Conservation (phyloP, 53 echinoderm and acorn worm genomes). For the Holothuria scabra region DNA sequence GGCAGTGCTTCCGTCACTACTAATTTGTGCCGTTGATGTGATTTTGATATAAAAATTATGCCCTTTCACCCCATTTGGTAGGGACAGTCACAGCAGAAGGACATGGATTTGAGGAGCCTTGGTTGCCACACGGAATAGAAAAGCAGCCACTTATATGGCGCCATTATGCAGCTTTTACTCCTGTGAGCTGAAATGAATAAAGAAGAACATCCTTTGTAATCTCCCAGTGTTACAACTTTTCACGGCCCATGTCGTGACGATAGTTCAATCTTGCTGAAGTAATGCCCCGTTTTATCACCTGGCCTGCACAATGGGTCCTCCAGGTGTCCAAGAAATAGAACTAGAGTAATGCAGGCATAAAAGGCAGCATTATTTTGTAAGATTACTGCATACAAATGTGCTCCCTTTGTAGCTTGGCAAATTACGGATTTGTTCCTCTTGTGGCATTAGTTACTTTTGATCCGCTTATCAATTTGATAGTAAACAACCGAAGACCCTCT, state of each 20-base stretch:
- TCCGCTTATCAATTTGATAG: conserved; percentile 42
- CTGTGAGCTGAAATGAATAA: neutral
- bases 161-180: neutral
- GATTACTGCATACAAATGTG: conserved; percentile 41
- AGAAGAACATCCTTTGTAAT: conserved; percentile 8
- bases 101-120: too few species aligned
- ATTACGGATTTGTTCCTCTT: conserved; percentile 27
- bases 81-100: too few species aligned
- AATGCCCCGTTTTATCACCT: conserved; percentile 33
- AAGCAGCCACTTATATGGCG: too few species aligned
- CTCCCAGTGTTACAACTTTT: conserved; percentile 18
- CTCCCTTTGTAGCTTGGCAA: conserved; percentile 8
- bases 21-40: conserved; percentile 7
- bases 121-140: too few species aligned
- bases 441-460: conserved; percentile 29
- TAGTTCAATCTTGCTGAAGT: neutral
- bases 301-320: conserved; percentile 12
- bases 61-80: too few species aligned
- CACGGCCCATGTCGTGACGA: neutral
- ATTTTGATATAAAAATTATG: conserved; percentile 16
- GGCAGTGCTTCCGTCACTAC: neutral
- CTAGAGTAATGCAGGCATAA: neutral
- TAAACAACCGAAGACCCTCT: conserved; percentile 7
- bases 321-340: conserved; percentile 29
- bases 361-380: conserved; percentile 23